Evolutionary conservation across 2,113 vertebrate genomes (phyloP).

Genomic region (Corythornis madagascariensis): DNA sequence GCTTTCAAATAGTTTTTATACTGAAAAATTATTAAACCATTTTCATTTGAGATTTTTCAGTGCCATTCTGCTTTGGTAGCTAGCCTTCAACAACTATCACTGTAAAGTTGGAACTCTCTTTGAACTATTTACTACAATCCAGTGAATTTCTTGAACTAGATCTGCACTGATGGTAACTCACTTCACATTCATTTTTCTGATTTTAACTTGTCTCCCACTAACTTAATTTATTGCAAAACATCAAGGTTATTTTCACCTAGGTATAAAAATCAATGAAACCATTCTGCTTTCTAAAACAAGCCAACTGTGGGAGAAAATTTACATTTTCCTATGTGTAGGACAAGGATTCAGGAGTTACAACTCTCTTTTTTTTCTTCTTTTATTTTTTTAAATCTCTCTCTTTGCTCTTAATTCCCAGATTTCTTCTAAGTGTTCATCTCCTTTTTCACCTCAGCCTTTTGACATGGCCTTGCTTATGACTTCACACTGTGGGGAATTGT

Average conservation of each 20-base stretch:
- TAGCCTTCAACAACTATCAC: not conserved
- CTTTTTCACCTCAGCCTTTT: not conserved
- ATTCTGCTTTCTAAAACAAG: not conserved
- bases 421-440: not conserved
- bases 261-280: not conserved
- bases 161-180: not conserved
- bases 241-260: not conserved
- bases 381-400: not conserved
- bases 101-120: not conserved
- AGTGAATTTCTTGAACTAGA: not conserved
- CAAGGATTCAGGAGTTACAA: not conserved
- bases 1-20: not conserved
- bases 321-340: not conserved
- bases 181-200: not conserved
- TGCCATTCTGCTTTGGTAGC: not conserved
- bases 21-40: not conserved
- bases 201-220: not conserved
- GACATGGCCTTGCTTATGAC: not conserved
- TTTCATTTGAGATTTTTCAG: not conserved
- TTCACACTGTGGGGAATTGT: not conserved
- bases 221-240: not conserved
- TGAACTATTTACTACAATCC: not conserved
- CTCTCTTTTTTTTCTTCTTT: not conserved
- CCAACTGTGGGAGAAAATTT: not conserved
- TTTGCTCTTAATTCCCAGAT: not conserved